phyloP scores from a whole-genome alignment of 2,888 invertebrate species.

The Nemotelus nigrinus region DNA sequence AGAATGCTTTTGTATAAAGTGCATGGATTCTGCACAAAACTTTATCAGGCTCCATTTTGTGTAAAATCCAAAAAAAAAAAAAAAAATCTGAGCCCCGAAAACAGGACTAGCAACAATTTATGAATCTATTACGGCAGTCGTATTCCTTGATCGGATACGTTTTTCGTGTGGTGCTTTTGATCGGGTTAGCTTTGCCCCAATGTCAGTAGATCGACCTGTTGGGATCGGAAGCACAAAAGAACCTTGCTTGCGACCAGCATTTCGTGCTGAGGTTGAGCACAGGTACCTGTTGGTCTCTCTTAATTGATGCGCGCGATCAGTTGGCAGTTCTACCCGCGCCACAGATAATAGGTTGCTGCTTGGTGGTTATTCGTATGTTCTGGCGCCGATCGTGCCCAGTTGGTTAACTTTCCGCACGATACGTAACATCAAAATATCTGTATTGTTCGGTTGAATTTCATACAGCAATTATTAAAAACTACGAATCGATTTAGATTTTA shows the following conservation, averaged over 20 bases:
- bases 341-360: constrained; percentile 17
- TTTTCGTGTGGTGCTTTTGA: background rate
- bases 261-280: background rate
- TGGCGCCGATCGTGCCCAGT: constrained; percentile 34
- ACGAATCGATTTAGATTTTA: no score
- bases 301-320: constrained; percentile 39
- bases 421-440: constrained; percentile 29
- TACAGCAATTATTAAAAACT: no score
- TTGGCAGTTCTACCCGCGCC: constrained; percentile 31
- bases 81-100: background rate
- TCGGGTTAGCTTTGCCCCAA: constrained; percentile 4
- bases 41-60: background rate
- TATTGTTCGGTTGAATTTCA: background rate
- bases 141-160: no score
- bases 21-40: background rate
- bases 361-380: constrained; percentile 1
- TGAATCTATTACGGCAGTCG: constrained; percentile 3
- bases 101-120: background rate
- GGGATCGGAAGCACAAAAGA: constrained; percentile 3
- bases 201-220: background rate
- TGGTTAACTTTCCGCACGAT: constrained; percentile 36
- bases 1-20: no score
- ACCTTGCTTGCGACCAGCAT: background rate
- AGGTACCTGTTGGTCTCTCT: constrained; percentile 40
- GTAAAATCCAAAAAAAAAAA: background rate